Percentiles rank a stretch among this genome's conserved stretches.
These are phyloP conservation scores for Incurvaria masculella DNA, from an alignment of 2,888 invertebrate genomes.

Conservation along the genomic window DNA sequence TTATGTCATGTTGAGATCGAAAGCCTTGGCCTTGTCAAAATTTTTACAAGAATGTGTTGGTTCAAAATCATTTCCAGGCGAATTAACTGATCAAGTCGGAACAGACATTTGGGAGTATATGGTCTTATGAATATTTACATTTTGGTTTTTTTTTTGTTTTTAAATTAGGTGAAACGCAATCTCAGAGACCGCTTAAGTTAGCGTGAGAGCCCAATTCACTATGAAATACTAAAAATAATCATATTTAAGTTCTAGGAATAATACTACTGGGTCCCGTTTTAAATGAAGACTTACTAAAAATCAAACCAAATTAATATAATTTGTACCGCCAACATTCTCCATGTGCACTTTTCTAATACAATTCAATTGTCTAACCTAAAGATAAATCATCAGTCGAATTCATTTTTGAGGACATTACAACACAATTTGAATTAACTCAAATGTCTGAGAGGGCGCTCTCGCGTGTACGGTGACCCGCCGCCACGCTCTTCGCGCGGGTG, in stretches of 20 bases:
- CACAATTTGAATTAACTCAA: not conserved
- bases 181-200: no score
- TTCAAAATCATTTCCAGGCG: no score
- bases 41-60: no score
- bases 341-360: slow-evolving; percentile 32
- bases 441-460: not conserved
- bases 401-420: slow-evolving; percentile 4
- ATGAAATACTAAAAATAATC: not conserved
- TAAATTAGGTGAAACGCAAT: no score
- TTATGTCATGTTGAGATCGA: no score
- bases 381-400: not conserved
- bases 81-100: no score
- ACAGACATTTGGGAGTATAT: no score
- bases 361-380: slow-evolving; percentile 22
- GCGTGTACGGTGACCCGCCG: not conserved
- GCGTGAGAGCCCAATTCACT: no score
- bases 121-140: no score
- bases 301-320: slow-evolving; percentile 29
- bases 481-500: not conserved
- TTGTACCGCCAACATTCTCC: slow-evolving; percentile 49
- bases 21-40: no score
- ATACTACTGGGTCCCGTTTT: slow-evolving; percentile 44
- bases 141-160: no score
- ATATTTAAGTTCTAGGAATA: not conserved
- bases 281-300: slow-evolving; percentile 31